Evolutionary conservation across 2,888 invertebrate species (phyloP), one percentile per base, ranked within the genome.

Genomic region (Aphidius colemani): DNA sequence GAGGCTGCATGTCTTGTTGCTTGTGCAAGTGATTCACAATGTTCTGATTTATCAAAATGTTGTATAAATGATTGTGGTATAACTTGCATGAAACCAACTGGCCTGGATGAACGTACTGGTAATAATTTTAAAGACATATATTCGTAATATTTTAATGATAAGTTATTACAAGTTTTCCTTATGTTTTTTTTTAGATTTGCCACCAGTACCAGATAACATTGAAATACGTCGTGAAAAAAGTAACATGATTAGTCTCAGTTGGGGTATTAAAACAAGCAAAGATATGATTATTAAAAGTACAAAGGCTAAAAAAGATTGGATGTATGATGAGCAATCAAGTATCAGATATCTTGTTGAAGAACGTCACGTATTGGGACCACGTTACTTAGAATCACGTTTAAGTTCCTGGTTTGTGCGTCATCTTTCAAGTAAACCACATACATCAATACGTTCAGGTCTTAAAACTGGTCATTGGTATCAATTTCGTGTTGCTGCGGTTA

Each of bases 381-480:
- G 88, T 59, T 91, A 88, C 72, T 85, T 87, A 53, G 87, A 88
- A 66, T 85, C 86, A 1, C 86, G 88, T 69, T 83, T 91, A 63
- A 88, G 89, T 43, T 84, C 87, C 30, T 92, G 92, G 91, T 84
- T 83, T 53, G 81, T 86, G n/a, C 77, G 87, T 49, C 79, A 77
- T 44, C 71, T 77, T 39, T 75, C 76, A 13, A 73, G 75, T 67
- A 87, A 87, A 71, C 84, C 85, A 0, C 85, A 84, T 67, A 84
- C 85, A 3, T 83, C 86, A 1, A 79, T 89, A 9, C 85, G 85
- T 30, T 85, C 85, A 62, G 78, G 86, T 43, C 78, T 88, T 57
- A 88, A 88, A 74, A 89, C 90, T 0, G 92, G 91, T 5, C 87
- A 89, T 57, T 92, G 91, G 91, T 92, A 92, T 80, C 88, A 91